Evolutionary conservation across 2,797 vertebrate genomes (phyloP).

Genomic region (Enteromius mattozi): DNA sequence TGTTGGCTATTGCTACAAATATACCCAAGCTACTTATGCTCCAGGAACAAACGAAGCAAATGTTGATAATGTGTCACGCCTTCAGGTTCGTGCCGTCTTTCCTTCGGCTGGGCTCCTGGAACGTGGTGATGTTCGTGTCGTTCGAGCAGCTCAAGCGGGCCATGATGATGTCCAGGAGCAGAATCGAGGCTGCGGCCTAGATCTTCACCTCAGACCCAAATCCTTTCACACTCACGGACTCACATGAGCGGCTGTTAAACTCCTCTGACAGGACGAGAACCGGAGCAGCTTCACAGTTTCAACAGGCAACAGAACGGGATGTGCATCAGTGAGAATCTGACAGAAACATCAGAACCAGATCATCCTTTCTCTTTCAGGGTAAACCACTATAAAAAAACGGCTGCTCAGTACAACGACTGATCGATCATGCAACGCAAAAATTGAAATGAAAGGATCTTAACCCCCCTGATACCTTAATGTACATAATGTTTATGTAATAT

Average conservation of each 20-base stretch:
- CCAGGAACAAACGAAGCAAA: not conserved
- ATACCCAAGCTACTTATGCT: not conserved
- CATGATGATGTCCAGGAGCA: conserved; percentile 84
- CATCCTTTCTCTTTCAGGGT: not conserved
- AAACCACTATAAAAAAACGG: not conserved
- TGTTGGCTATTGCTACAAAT: not conserved
- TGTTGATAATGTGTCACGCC: not conserved
- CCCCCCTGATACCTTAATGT: conserved; percentile 2
- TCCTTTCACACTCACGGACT: conserved; percentile 21
- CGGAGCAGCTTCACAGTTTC: not conserved
- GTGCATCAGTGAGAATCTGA: not conserved
- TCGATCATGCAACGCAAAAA: not conserved
- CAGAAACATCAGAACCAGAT: not conserved
- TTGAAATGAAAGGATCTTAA: not conserved
- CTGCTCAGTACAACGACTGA: not conserved
- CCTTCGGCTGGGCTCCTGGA: conserved; percentile 87
- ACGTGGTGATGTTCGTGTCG: conserved; percentile 88
- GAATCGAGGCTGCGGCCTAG: conserved; percentile 69
- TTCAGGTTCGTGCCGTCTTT: conserved; percentile 87
- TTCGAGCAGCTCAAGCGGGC: conserved; percentile 88
- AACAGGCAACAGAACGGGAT: not conserved
- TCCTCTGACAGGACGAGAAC: not conserved
- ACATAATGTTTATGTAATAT: conserved; percentile 47
- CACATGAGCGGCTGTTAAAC: not conserved
- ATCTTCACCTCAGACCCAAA: conserved; percentile 19